Evolutionary conservation across 2,888 invertebrate species (phyloP).

Genomic region (Drosophila neutralis): DNA sequence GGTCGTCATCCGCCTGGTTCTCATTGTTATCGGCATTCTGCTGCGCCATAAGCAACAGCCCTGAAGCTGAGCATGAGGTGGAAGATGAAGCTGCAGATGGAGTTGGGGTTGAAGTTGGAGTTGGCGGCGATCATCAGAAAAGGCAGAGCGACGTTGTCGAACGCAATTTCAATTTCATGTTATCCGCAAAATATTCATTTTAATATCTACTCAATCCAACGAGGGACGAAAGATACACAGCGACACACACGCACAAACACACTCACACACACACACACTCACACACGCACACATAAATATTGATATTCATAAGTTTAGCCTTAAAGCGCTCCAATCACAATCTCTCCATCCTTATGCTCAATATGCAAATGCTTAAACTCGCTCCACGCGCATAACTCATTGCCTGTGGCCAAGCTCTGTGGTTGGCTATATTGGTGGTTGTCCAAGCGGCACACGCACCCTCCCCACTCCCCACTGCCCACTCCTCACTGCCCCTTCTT

Average conservation of each 20-base stretch:
- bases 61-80: background rate
- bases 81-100: conserved; percentile 11
- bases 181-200: conserved; percentile 83
- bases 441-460: conserved; percentile 6
- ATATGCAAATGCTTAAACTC: conserved; percentile 85
- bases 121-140: conserved; percentile 59
- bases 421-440: conserved; percentile 59
- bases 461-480: background rate
- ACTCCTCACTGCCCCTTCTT: background rate
- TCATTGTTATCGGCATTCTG: conserved; percentile 75
- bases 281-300: conserved; percentile 75
- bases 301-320: conserved; percentile 84
- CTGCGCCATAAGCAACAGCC: conserved; percentile 55
- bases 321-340: conserved; percentile 83
- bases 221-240: conserved; percentile 18
- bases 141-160: conserved; percentile 54
- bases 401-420: conserved; percentile 35
- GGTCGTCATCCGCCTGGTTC: conserved; percentile 57
- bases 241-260: conserved; percentile 8
- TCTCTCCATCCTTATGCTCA: conserved; percentile 73
- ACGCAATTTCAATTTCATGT: conserved; percentile 80
- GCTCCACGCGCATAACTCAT: conserved; percentile 32
- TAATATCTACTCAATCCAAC: conserved; percentile 83
- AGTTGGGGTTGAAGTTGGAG: conserved; percentile 1
- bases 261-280: conserved; percentile 19